These are phyloP conservation scores for Cyanoliseus patagonus DNA, from an alignment of 2,113 vertebrate species.

Conservation along the genomic window DNA sequence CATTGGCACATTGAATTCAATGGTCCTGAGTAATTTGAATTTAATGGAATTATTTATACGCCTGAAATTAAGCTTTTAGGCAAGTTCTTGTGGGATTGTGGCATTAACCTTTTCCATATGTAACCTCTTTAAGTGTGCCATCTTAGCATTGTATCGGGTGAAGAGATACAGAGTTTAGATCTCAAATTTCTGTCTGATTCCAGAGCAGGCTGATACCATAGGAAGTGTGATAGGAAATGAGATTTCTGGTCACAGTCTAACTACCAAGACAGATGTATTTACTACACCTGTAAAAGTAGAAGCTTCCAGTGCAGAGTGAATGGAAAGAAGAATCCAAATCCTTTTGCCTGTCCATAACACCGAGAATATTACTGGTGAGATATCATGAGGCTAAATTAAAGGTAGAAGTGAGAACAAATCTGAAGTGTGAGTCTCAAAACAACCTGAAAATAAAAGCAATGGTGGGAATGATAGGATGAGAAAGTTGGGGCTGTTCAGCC, in stretches of 20 bases:
- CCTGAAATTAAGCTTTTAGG: neutral
- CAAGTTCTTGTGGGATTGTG: slow-evolving; percentile 9
- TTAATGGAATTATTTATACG: neutral
- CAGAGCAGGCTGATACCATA: neutral
- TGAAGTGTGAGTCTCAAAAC: neutral
- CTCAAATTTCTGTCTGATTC: neutral
- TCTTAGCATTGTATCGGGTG: neutral
- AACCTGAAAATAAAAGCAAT: neutral
- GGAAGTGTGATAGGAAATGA: neutral
- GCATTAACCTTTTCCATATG: slow-evolving; percentile 5
- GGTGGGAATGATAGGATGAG: neutral
- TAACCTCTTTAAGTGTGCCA: neutral
- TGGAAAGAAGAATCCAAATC: neutral
- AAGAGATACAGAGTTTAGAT: neutral
- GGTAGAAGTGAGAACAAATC: neutral
- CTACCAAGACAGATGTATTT: neutral
- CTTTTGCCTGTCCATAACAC: neutral
- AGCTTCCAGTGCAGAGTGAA: neutral
- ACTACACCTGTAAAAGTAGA: neutral
- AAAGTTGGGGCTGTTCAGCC: too few species aligned
- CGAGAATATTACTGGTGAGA: neutral
- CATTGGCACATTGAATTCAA: neutral
- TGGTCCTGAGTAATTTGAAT: neutral
- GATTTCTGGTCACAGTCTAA: neutral
- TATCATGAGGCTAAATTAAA: neutral